Base-by-base conservation (phyloP, 2,113 vertebrate species). In the Tonatia bakeri region DNA sequence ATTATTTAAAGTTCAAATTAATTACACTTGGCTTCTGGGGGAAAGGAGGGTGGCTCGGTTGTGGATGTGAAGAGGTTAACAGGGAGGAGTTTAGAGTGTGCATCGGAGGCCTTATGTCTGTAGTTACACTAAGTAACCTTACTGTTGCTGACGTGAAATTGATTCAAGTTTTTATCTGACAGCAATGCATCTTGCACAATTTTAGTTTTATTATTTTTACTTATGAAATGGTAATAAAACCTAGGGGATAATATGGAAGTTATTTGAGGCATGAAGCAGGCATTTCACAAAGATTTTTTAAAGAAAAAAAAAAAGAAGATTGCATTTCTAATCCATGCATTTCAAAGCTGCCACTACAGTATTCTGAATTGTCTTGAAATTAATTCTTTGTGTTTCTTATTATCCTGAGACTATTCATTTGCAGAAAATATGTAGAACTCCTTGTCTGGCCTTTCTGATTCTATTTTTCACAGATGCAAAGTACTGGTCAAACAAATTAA, bases 401-500 rank as follows among this genome's bases (percentile, higher is more conserved):
- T 98, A 97, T 94, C 94, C n/a, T 97, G 96, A 98, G 98, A 98
- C 97, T 98, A 98, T 56, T 94, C 98, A 98, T 97, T 98, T 99
- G 98, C 98, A 99, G 88, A 99, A 99, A 99, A 98, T 98, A 98
- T 93, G 87, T 98, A 98, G 96, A 97, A 97, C 96, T 98, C 98
- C 97, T 98, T 98, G 24, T 97, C 98, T 98, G 98, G 98, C 97
- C 96, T 98, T 98, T 98, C 97, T 98, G 97, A 99, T 99, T 99
- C 98, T 99, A 98, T 99, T 99, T 98, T 99, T 99, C 98, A 98
- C 98, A 98, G 98, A 98, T 98, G 96, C 97, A 98, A 98, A 98
- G 94, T 99, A 98, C 98, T 99, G 99, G 99, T 99, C 99, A 99
- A 99, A 99, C 98, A 99, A 99, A 99, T 99, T 99, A 99, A 99